phyloP scores from a whole-genome alignment of 92 coral and sea anemone genomes.

The Phymanthus crucifer region DNA sequence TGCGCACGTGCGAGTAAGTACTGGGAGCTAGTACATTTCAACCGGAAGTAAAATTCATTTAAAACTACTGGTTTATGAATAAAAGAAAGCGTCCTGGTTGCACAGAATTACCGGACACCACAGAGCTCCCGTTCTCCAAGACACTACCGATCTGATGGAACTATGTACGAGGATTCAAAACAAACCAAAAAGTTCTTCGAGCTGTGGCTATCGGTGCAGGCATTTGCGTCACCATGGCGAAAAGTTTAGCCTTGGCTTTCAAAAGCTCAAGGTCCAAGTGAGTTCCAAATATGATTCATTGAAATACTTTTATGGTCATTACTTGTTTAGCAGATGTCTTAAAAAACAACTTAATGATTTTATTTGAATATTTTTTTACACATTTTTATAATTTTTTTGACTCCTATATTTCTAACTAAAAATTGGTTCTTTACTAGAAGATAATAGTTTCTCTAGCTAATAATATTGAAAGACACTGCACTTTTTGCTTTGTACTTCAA shows the following conservation, averaged over 20 bases:
- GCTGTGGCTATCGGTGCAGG: constrained; percentile 3
- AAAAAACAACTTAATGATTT: neutral
- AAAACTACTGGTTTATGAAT: too few relatives aligned
- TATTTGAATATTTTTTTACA: neutral
- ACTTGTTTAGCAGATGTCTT: neutral
- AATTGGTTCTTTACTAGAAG: neutral
- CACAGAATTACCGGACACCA: neutral
- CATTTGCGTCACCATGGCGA: constrained; percentile 16
- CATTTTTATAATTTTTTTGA: neutral
- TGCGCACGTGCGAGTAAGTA: constrained; percentile 14
- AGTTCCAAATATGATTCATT: neutral
- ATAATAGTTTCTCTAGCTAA: neutral
- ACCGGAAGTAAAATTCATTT: constrained; percentile 16
- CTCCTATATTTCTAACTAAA: too few relatives aligned
- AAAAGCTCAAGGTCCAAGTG: constrained; percentile 22
- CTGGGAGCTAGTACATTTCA: constrained; percentile 13
- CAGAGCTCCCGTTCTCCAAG: neutral
- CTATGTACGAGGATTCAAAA: constrained; percentile 20
- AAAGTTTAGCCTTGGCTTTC: neutral
- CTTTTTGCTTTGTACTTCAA: too few relatives aligned
- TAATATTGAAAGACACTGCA: neutral
- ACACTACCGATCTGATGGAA: constrained; percentile 9
- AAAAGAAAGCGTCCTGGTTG: too few relatives aligned
- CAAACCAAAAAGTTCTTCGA: neutral
- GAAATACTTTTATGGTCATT: neutral